Percentiles rank a stretch among this genome's conserved stretches.
phyloP scores from a whole-genome alignment of 2,797 vertebrate species.

The Parotocinclus haroldoi region DNA sequence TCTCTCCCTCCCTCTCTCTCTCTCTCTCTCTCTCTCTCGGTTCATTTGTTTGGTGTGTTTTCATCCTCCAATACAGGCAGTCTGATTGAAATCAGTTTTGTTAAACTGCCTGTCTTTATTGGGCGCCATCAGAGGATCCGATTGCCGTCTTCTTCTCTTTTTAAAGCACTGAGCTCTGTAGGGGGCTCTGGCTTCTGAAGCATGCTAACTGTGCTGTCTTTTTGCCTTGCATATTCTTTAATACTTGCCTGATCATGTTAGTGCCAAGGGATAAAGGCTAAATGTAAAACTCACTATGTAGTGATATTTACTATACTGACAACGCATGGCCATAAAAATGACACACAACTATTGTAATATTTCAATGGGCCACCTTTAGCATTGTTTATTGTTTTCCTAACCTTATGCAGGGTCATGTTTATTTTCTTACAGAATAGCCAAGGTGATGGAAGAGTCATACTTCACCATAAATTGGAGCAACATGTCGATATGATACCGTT shows the following conservation, averaged over 20 bases:
- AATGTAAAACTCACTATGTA: neutral
- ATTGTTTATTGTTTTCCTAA: too few relatives aligned
- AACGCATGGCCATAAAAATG: too few relatives aligned
- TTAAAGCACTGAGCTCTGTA: constrained; percentile 64
- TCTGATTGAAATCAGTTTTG: constrained; percentile 71
- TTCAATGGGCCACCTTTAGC: too few relatives aligned
- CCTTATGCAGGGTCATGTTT: too few relatives aligned
- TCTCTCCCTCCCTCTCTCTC: constrained; percentile 11
- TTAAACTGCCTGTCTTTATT: constrained; percentile 68
- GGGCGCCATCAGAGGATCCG: constrained; percentile 62
- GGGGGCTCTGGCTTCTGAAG: constrained; percentile 62
- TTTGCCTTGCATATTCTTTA: constrained; percentile 34
- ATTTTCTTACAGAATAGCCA: too few relatives aligned
- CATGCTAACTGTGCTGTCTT: constrained; percentile 63
- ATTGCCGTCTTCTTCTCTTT: constrained; percentile 60
- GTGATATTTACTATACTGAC: too few relatives aligned
- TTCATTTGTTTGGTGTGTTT: constrained; percentile 62
- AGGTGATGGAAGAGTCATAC: too few relatives aligned
- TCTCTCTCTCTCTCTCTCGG: constrained; percentile 26
- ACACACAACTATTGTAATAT: too few relatives aligned
- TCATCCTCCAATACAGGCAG: constrained; percentile 52
- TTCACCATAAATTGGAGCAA: too few relatives aligned
- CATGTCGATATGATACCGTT: too few relatives aligned
- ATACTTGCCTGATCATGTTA: constrained; percentile 39
- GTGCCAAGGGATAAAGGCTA: constrained; percentile 27